Base-by-base conservation (phyloP, 2,888 invertebrate species). In the Phaedon cochleariae region DNA sequence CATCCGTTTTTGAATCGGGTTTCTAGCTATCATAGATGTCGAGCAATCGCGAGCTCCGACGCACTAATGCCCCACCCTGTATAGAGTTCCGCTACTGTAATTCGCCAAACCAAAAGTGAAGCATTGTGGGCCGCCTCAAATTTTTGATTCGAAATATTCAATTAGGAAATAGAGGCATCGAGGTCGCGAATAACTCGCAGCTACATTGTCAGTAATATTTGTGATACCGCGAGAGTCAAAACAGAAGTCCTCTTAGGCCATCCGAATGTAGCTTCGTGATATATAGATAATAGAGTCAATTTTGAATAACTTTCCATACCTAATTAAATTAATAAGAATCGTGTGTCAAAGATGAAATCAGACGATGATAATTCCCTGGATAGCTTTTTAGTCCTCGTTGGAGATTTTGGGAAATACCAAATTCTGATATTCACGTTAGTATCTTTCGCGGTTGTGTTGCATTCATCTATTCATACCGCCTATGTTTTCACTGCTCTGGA, bases 401-500 rank as follows among this genome's bases (percentile, higher is more conserved):
- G 90, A 0, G 88, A 89, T 77, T 89, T 90, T 68, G 90, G 90
- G 10, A 84, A 84, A 70, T 92, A 88, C 81, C 92, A 92, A 82
- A 74, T 87, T 18, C 76, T 85, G 26, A 87, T 88, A 69, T 87
- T 90, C 65, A 62, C 85, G 22, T 80, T 91, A 65, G 87, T 90
- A 49, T 85, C 88, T 61, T 65, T 91, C 26, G 90, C 90, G 0
- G 77, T 81, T 31, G 86, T 90, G 72, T 83, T 90, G 60, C 87
- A 90, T 79, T 88, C 90, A 1, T 89, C 89, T 0, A 87, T 89
- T 68, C 89, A 87, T 76, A 86, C 89, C 71, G 89, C 89, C 54
- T 92, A 89, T 75, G 88, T 91, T 66, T 92, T 92, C 80, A 89
- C 91, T 0, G 90, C 92, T 0, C 88, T 89, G 55, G 87, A 88